Conservation (phyloP, 2,888 invertebrate species). For the Cheilosia urbana region DNA sequence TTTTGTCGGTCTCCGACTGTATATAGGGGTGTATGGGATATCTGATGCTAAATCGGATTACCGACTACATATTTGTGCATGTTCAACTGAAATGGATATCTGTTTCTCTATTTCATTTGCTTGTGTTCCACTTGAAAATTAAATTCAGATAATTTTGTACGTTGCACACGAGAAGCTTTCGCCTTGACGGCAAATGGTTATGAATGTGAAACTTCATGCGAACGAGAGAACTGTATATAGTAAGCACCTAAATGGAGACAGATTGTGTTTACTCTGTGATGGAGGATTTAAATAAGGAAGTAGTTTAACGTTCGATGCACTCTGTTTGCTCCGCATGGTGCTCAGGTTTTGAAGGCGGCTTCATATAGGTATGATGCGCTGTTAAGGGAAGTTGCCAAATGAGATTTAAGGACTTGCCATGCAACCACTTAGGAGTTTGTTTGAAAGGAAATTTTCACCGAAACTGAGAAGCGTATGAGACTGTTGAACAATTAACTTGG, state of each 20-base stretch:
- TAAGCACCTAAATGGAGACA: constrained; percentile 5
- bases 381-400: too few relatives aligned
- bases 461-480: too few relatives aligned
- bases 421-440: too few relatives aligned
- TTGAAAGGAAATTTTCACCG: too few relatives aligned
- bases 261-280: constrained; percentile 16
- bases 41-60: constrained; percentile 43
- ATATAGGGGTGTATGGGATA: constrained; percentile 4
- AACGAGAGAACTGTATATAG: neutral
- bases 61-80: constrained; percentile 29
- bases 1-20: constrained; percentile 22
- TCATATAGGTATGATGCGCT: too few relatives aligned
- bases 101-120: constrained; percentile 47
- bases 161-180: constrained; percentile 11
- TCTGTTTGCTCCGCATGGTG: neutral
- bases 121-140: constrained; percentile 59
- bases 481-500: too few relatives aligned
- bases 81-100: constrained; percentile 31
- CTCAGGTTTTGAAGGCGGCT: too few relatives aligned
- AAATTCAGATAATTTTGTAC: constrained; percentile 55
- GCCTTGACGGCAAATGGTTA: constrained; percentile 12
- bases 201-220: constrained; percentile 10
- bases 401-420: too few relatives aligned
- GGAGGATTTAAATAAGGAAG: constrained; percentile 30
- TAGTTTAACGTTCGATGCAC: constrained; percentile 17